A percentile compares a stretch with the other conserved stretches of the same genome.
These are phyloP conservation scores for Digitonthophagus gazella DNA, from an alignment of 2,888 invertebrate genomes.

Conservation along the genomic window DNA sequence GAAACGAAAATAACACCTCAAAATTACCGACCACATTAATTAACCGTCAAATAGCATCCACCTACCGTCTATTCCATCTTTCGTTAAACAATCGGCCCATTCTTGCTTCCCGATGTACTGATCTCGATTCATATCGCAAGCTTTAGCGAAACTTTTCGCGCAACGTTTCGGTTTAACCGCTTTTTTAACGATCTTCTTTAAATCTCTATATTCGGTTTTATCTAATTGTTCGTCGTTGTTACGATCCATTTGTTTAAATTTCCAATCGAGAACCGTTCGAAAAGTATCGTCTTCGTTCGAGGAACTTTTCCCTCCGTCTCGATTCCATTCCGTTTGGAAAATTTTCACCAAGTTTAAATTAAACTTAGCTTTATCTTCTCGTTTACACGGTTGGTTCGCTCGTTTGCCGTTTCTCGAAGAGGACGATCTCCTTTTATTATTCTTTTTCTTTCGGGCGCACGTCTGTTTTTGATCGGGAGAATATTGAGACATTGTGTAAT, in stretches of 20 bases:
- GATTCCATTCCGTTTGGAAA: constrained; percentile 75
- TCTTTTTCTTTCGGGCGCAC: constrained; percentile 58
- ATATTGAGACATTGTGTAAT: constrained; percentile 70
- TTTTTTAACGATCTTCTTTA: constrained; percentile 80
- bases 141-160: constrained; percentile 82
- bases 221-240: constrained; percentile 77
- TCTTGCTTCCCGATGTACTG: constrained; percentile 75
- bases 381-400: constrained; percentile 59
- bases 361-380: constrained; percentile 74
- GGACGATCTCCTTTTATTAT: constrained; percentile 56
- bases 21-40: neutral
- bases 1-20: neutral
- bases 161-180: constrained; percentile 87
- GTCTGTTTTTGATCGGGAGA: constrained; percentile 59
- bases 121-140: constrained; percentile 83
- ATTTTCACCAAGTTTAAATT: constrained; percentile 82
- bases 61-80: constrained; percentile 82
- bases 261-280: constrained; percentile 77
- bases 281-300: constrained; percentile 45
- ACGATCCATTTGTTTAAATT: constrained; percentile 79
- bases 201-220: constrained; percentile 77
- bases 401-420: constrained; percentile 56
- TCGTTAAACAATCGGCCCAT: constrained; percentile 83
- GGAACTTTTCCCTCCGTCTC: constrained; percentile 46
- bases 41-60: constrained; percentile 40